Evolutionary conservation across 2,113 vertebrate species (phyloP), one percentile per base, ranked within the genome.

Genomic region (Paracanthobrama guichenoti): DNA sequence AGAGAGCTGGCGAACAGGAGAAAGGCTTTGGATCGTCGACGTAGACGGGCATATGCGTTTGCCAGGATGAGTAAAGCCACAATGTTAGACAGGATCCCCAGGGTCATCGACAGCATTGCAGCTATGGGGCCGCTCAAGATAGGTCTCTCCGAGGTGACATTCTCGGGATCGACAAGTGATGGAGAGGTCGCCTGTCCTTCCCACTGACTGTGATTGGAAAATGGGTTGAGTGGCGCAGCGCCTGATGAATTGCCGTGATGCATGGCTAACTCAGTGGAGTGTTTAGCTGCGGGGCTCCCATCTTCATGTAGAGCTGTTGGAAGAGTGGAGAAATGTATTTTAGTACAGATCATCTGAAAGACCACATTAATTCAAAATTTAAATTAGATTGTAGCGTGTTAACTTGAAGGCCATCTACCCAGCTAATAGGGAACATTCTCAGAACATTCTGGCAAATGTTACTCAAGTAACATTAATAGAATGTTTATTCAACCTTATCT

Each of bases 71-170:
- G 90, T 67, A 97, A 92, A 0, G 96, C 96, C 86, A 96, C 92
- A 1, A 96, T 92, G 86, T 97, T 97, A 88, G 96, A 97, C 86
- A 94, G 86, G 2, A 95, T 93, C 14, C 96, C 96, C 88, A 97
- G 89, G 0, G 95, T 96, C 96, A 97, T 96, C 74, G 94, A 95
- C 81, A 97, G 84, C 35, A 93, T 89, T 24, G 95, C 95, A 3
- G 93, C 88, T 0, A 94, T 91, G 0, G 93, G 85, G 8, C 89
- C 90, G 2, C 86, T 79, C 66, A 90, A 81, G 1, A 83, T 82
- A 1, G 90, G 88, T 66, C 86, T 71, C 16, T 81, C 76, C 0
- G 75, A 44, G n/a, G 90, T 91, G 59, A 71, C 11, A 86, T 95
- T 94, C 16, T 48, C 81, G 0, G 55, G 66, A 12, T 66, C 79